Base-by-base conservation (phyloP, 2,797 vertebrate genomes). In the Helicolenus hilgendorfi region DNA sequence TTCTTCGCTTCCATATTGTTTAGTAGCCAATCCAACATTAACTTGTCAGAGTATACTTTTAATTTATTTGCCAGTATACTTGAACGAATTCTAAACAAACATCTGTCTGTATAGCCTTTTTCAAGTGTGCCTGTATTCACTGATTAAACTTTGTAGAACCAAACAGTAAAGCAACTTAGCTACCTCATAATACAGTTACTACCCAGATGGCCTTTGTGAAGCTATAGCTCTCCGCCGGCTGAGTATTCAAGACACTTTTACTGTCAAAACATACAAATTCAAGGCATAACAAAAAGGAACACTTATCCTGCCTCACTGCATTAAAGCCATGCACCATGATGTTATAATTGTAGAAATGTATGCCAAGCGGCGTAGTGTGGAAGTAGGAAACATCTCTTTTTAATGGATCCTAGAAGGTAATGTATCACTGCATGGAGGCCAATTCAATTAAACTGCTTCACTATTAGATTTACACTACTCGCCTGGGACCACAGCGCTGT, bases 391-490 rank as follows among this genome's bases (percentile, higher is more conserved):
- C 71, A 84, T 83, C 77, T 74, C 75, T 15, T 69, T 91, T 87
- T 95, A 96, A 96, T 95, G 94, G 90, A 79, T 89, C 74, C 86
- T 83, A 65, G 81, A 86, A 85, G 82, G 89, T 91, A 94, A 95
- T 96, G 83, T 86, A 94, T 95, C 94, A 86, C 89, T 89, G 92
- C 79, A 83, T 73, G 81, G 69, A 90, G 79, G 73, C 84, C 86
- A 95, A 96, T 95, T 93, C 89, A 93, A 95, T 97, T 95, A 90
- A 85, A 89, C 7, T 69, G 89, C 82, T 81, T 85, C 73, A 77
- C 68, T 80, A 96, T 96, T 96, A 89, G 95, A 96, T 97, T 95
- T 91, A 75, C 88, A 84, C 91, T 18, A 27, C 72, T 87, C 91
- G 53, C 86, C 79, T 60, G 91, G 89, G 94, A 92, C 33, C 31